These are phyloP conservation scores for Elegia similella DNA, from an alignment of 2,888 invertebrate genomes.

Conservation along the genomic window DNA sequence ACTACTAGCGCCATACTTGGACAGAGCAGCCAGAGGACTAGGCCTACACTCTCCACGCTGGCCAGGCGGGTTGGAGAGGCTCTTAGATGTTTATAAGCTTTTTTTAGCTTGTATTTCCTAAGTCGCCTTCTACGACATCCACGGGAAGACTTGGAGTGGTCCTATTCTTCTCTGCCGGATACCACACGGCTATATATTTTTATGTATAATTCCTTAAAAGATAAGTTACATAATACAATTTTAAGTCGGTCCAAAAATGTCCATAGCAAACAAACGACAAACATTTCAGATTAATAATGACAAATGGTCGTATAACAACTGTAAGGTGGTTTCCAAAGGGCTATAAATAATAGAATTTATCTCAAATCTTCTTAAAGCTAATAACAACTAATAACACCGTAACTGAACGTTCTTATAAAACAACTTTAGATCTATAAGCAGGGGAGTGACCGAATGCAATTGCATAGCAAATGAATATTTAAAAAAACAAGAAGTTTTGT, in stretches of 20 bases:
- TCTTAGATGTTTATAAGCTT: too few species aligned
- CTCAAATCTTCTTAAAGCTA: conserved; percentile 13
- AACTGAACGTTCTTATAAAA: conserved; percentile 1
- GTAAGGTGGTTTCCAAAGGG: background rate
- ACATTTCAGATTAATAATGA: conserved; percentile 4
- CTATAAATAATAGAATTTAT: conserved; percentile 11
- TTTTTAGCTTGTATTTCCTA: too few species aligned
- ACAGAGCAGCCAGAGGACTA: too few species aligned
- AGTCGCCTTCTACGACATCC: too few species aligned
- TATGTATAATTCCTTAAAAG: background rate
- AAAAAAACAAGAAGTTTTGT: too few species aligned
- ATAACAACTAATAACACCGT: conserved; percentile 13
- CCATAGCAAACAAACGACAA: background rate
- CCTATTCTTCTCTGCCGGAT: too few species aligned
- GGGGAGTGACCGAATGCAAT: background rate
- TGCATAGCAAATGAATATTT: background rate
- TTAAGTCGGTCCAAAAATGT: background rate
- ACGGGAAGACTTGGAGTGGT: too few species aligned
- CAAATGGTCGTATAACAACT: background rate
- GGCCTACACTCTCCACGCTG: too few species aligned
- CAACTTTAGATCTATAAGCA: background rate
- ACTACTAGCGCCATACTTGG: too few species aligned
- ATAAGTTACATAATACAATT: background rate
- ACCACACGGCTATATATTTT: too few species aligned
- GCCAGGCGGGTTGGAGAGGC: too few species aligned